Base-by-base conservation (phyloP, 2,888 invertebrate species). In the Lepas anatifera region DNA sequence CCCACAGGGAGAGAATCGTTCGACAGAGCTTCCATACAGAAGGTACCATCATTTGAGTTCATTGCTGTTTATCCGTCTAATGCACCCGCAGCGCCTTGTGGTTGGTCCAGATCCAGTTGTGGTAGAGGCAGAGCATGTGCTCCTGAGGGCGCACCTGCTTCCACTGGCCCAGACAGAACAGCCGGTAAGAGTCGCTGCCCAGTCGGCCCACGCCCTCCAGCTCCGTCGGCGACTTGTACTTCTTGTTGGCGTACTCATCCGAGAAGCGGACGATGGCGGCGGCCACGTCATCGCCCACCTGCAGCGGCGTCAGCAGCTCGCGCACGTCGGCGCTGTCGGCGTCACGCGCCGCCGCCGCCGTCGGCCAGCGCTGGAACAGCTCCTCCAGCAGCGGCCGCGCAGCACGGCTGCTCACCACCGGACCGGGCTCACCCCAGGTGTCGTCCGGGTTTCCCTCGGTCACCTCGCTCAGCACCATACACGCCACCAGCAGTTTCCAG, bases 181-280 rank as follows among this genome's bases (percentile, higher is more conserved):
- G 86, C 77, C 86, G 83, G 75, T 86, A 88, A 0, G 87, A 87
- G 76, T 87, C 87, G 76, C 87, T 86, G 0, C 87, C 87, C 76
- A 87, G 88, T 77, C 86, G 85, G 32, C 87, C 87, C 73, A 88
- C 85, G 18, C 88, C 88, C 76, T 83, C 83, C 69, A 88, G 79
- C 77, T 88, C 87, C 74, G 84, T 84, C 0, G 85, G 87, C 64
- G 85, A 83, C 18, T 81, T 82, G 87, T 88, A 88, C 75, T 84
- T 82, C 72, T 87, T 85, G 32, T 84, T 83, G 22, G 87, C 78
- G 76, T 84, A 88, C 78, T 87, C 87, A 77, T 85, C 41, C 16
- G 41, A 41, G 41, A 41, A 41, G 10, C 16, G 41, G 11, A 41
- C 16, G 41, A 41, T 41, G 41, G 16, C 10, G 10, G 10, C 16